Conservation (phyloP, 2,888 invertebrate genomes). For the Cryptocephalus moraei region DNA sequence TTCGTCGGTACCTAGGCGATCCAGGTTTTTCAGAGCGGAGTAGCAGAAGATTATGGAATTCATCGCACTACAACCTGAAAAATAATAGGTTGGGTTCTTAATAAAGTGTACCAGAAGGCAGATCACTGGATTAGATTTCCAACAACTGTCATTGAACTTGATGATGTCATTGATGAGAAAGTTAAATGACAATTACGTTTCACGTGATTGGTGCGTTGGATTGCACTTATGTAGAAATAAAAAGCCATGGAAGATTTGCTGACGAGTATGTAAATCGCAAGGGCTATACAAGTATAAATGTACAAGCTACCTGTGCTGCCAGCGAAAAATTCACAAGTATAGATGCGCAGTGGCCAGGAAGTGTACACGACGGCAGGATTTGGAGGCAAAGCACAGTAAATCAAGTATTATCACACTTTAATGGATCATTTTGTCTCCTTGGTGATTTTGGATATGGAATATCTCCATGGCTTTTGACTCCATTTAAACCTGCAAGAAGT, state of each 20-base stretch:
- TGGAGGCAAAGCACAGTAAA: background rate
- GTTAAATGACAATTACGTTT: background rate
- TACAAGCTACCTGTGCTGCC: constrained; percentile 13
- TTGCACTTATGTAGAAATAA: constrained; percentile 10
- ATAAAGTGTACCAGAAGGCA: constrained; percentile 1
- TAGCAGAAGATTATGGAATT: constrained; percentile 3
- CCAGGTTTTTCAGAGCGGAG: constrained; percentile 5
- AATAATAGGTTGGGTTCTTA: background rate
- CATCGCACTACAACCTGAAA: background rate
- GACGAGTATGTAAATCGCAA: constrained; percentile 16
- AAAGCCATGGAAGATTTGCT: constrained; percentile 8
- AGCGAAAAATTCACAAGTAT: constrained; percentile 9
- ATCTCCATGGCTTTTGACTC: background rate
- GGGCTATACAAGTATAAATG: constrained; percentile 11
- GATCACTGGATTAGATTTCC: constrained; percentile 1
- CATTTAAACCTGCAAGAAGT: background rate
- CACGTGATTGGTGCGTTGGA: constrained; percentile 4
- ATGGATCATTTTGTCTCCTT: background rate
- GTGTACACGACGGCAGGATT: background rate
- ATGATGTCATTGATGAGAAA: background rate
- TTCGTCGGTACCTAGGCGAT: constrained; percentile 6
- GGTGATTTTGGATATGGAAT: constrained; percentile 1
- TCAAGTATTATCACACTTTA: background rate
- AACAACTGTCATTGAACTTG: background rate
- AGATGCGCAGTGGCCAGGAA: background rate